Base-by-base conservation (phyloP, 1,140 invertebrate genomes). In the Zaprionus vittiger region DNA sequence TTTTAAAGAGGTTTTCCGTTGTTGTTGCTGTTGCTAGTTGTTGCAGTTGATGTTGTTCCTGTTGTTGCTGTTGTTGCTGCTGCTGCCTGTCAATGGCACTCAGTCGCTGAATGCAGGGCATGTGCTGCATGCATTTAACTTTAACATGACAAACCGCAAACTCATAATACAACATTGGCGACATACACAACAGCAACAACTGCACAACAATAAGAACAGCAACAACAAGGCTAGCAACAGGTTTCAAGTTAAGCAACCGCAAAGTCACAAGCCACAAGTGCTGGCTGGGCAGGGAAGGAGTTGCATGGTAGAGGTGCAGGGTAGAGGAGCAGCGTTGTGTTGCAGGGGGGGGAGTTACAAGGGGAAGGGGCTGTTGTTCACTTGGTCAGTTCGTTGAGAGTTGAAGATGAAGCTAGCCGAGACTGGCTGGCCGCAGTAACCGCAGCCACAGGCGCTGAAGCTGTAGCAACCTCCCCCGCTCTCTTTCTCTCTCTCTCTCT, bases 91-190 rank as follows among this genome's bases (percentile, higher is more conserved):
- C 84, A 87, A 90, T 85, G 79, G 82, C 82, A 84, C 79, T 84
- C 82, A 84, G 82, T 61, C 62, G 79, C 79, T 72, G 85, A 89
- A 89, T 89, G 84, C 84, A 90, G 84, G 84, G 85, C 84, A 89
- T 89, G 84, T 89, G 84, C 84, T 90, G 84, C 84, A 89, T 89
- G 84, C 84, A 84, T 89, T 89, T 89, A 89, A 89, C 84, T 89
- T 89, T 84, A 89, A 89, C 84, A 89, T 89, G 85, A 89, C 84
- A 89, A 89, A 89, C 84, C 84, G 84, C 84, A 89, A 89, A 90
- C 84, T 90, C 84, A 90, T 89, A 89, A 89, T 87, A 81, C 84
- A 87, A 81, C 83, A 82, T 79, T 77, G 75, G 80, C 83, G 79
- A 86, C 79, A 86, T 81, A 68, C 63, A 76, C 77, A 70, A 61